Evolutionary conservation across 2,797 vertebrate genomes (phyloP).

Genomic region (Gallirallus australis): DNA sequence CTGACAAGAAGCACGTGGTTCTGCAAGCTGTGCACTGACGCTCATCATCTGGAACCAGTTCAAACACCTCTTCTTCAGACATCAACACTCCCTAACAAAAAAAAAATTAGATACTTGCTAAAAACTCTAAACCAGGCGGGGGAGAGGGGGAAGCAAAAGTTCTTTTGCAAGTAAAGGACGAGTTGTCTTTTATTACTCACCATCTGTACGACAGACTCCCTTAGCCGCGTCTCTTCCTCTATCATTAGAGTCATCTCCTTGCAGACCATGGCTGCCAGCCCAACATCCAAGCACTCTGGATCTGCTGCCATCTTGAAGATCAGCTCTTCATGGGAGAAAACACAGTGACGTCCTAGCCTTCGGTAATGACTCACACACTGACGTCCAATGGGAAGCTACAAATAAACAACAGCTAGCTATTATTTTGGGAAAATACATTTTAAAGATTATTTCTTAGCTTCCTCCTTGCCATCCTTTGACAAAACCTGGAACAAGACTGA

Average conservation of each 20-base stretch:
- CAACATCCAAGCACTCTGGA: slow-evolving; percentile 94
- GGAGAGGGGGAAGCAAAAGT: background rate
- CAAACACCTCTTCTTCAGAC: slow-evolving; percentile 96
- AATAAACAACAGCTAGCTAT: background rate
- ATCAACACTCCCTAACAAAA: slow-evolving; percentile 89
- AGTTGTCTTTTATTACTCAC: slow-evolving; percentile 74
- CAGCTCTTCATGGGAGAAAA: slow-evolving; percentile 98
- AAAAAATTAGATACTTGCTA: background rate
- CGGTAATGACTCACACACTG: slow-evolving; percentile 97
- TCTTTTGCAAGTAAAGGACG: background rate
- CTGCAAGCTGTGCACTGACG: slow-evolving; percentile 95
- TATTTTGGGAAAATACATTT: background rate
- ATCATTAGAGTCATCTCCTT: slow-evolving; percentile 94
- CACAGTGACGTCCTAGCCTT: slow-evolving; percentile 92
- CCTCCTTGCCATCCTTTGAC: background rate
- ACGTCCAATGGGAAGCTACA: slow-evolving; percentile 92
- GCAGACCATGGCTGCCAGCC: slow-evolving; percentile 92
- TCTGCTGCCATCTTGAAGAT: slow-evolving; percentile 99
- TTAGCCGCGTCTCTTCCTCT: slow-evolving; percentile 90
- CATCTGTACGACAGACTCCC: slow-evolving; percentile 88
- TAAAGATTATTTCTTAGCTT: background rate
- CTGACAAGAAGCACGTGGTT: slow-evolving; percentile 97
- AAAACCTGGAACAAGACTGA: background rate
- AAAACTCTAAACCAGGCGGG: background rate
- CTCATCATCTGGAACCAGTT: slow-evolving; percentile 96